These are phyloP conservation scores for Drosophila lacteicornis DNA, from an alignment of 1,140 invertebrate species.

Conservation along the genomic window DNA sequence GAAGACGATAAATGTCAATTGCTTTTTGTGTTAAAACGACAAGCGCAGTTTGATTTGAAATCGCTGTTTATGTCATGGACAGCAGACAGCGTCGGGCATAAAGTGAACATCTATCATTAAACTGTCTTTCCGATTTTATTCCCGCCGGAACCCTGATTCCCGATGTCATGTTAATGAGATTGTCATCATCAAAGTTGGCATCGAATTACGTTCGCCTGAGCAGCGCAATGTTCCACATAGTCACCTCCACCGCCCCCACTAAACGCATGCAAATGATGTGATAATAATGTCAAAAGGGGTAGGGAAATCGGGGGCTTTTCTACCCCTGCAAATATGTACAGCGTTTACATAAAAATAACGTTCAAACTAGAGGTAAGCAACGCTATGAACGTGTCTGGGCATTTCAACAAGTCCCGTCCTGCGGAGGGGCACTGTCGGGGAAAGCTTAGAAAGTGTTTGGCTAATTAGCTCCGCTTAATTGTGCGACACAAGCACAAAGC, in stretches of 20 bases:
- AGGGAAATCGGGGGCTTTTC: not conserved
- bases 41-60: conserved; percentile 28
- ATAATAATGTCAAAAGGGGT: conserved; percentile 45
- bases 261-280: conserved; percentile 73
- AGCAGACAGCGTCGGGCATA: conserved; percentile 40
- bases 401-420: conserved; percentile 48
- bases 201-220: conserved; percentile 67
- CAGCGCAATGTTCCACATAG: conserved; percentile 58
- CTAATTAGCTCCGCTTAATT: conserved; percentile 66
- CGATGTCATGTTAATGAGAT: conserved; percentile 76
- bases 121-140: conserved; percentile 46
- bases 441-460: conserved; percentile 66
- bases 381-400: conserved; percentile 60
- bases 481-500: conserved; percentile 47
- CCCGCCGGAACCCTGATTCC: conserved; percentile 46
- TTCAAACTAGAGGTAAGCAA: conserved; percentile 64
- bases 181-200: conserved; percentile 73
- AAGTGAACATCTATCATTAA: conserved; percentile 50
- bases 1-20: not conserved
- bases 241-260: conserved; percentile 33
- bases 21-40: not conserved
- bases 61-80: conserved; percentile 27
- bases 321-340: conserved; percentile 5
- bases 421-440: not conserved
- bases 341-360: conserved; percentile 51